A percentile compares a stretch with the other conserved stretches of the same genome.
These are phyloP conservation scores for Cirrhinus molitorella DNA, from an alignment of 2,797 vertebrate species.

Conservation along the genomic window DNA sequence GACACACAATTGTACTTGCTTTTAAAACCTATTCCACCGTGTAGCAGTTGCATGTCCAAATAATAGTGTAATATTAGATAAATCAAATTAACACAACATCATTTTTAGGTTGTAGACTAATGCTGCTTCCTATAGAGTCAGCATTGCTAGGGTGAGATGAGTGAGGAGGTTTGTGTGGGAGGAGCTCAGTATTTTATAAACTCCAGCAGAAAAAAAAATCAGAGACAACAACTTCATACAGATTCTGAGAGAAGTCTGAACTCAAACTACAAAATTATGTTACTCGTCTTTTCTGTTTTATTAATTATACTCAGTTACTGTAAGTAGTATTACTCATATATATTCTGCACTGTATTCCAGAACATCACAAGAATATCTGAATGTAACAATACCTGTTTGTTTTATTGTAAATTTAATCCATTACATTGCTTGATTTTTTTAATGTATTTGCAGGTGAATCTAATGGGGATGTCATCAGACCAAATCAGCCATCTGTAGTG, in stretches of 20 bases:
- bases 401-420: background rate
- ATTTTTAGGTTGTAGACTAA: background rate
- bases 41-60: background rate
- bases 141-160: too few relatives aligned
- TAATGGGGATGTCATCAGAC: conserved; percentile 10
- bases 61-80: background rate
- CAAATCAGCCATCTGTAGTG: background rate
- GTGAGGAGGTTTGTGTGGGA: conserved; percentile 10
- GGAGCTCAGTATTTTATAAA: background rate
- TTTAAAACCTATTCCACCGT: background rate
- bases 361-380: too few relatives aligned
- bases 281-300: too few relatives aligned
- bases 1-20: too few relatives aligned
- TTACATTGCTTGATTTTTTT: background rate
- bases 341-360: too few relatives aligned
- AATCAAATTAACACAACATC: background rate
- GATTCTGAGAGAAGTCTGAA: background rate
- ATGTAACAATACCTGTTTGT: too few relatives aligned
- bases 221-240: background rate
- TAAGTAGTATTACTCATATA: too few relatives aligned
- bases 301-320: too few relatives aligned
- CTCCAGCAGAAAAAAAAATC: background rate
- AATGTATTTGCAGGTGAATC: background rate
- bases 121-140: too few relatives aligned
- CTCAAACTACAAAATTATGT: background rate